phyloP scores from a whole-genome alignment of 2,888 invertebrate species.

The Saturnia japonica region DNA sequence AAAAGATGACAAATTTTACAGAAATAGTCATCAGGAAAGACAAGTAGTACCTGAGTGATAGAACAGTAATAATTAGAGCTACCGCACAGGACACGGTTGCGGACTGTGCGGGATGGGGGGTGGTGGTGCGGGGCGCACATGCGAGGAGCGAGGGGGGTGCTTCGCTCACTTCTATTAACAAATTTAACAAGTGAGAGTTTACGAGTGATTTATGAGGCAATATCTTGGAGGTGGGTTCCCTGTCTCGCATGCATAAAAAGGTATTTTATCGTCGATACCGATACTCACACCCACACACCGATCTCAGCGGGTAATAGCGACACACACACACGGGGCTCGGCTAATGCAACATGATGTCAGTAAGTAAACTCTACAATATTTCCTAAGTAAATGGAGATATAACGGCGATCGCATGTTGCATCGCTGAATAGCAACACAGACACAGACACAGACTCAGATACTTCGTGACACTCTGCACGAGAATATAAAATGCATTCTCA shows the following conservation, averaged over 20 bases:
- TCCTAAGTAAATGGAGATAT: not conserved
- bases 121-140: too few species aligned
- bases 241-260: conserved; percentile 43
- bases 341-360: not conserved
- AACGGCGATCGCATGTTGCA: not conserved
- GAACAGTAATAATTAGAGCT: too few species aligned
- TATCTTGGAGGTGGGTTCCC: conserved; percentile 34
- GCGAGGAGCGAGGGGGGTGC: too few species aligned
- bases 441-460: not conserved
- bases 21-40: too few species aligned
- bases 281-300: not conserved
- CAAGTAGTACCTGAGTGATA: too few species aligned
- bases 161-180: conserved; percentile 23
- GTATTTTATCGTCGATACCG: conserved; percentile 38
- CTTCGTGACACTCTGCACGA: too few species aligned
- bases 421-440: too few species aligned
- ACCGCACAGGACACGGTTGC: not conserved
- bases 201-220: conserved; percentile 47
- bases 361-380: not conserved
- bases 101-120: too few species aligned
- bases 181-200: conserved; percentile 37
- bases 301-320: not conserved
- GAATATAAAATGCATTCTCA: too few species aligned
- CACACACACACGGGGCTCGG: not conserved
- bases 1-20: too few species aligned